Percentiles rank a stretch among this genome's conserved stretches.
Conservation (phyloP, 2,888 invertebrate genomes). For the Sesia bembeciformis region DNA sequence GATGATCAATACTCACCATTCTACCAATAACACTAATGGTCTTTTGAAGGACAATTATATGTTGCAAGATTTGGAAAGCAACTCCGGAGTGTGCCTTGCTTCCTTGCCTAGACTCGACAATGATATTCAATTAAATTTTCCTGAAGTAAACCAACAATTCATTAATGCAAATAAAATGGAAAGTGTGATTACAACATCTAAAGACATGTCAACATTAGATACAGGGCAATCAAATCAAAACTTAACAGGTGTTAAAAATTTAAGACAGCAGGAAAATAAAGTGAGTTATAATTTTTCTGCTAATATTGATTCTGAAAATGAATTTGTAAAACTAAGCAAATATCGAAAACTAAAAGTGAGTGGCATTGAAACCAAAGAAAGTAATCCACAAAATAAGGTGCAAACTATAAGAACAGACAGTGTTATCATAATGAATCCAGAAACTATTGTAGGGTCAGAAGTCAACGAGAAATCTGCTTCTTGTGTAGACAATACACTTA, state of each 20-base stretch:
- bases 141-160: conserved; percentile 68
- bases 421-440: conserved; percentile 67
- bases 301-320: conserved; percentile 30
- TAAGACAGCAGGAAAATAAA: conserved; percentile 6
- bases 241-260: conserved; percentile 8
- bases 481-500: not conserved
- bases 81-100: conserved; percentile 56
- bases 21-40: conserved; percentile 23
- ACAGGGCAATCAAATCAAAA: conserved; percentile 17
- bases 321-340: conserved; percentile 50
- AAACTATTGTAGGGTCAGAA: conserved; percentile 9
- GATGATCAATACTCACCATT: conserved; percentile 41
- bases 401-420: conserved; percentile 50
- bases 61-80: conserved; percentile 58
- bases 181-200: conserved; percentile 16
- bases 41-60: conserved; percentile 44
- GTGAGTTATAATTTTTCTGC: conserved; percentile 14
- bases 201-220: conserved; percentile 30
- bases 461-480: not conserved
- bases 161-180: conserved; percentile 61
- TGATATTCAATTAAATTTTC: conserved; percentile 63
- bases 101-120: conserved; percentile 61
- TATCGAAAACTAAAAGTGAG: conserved; percentile 44
- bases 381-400: conserved; percentile 10
- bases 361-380: conserved; percentile 18